phyloP scores from a whole-genome alignment of 2,113 vertebrate genomes.

The Microcebus tavaratra region DNA sequence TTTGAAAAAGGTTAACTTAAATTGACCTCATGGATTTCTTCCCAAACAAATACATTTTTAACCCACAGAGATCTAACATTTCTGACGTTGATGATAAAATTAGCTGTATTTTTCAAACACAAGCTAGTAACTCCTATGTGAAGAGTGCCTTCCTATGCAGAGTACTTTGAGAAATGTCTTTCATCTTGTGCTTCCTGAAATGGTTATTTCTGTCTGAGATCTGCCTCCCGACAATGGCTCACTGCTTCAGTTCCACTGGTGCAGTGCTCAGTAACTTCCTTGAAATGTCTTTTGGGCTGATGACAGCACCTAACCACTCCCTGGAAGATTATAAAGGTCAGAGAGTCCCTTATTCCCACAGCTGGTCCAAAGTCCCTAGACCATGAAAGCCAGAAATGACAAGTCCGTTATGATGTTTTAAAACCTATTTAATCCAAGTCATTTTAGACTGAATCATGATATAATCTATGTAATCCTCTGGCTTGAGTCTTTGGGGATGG shows the following conservation, averaged over 20 bases:
- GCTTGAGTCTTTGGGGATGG: constrained; percentile 6
- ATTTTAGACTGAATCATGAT: constrained; percentile 51
- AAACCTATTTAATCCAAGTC: constrained; percentile 56
- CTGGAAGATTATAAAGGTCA: constrained; percentile 40
- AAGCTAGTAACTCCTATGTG: neutral
- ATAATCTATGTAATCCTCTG: constrained; percentile 62
- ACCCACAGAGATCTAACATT: neutral
- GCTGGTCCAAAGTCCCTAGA: neutral
- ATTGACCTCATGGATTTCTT: constrained; percentile 50
- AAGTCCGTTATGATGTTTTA: constrained; percentile 49
- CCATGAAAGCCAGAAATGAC: constrained; percentile 65
- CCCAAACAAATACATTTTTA: constrained; percentile 45
- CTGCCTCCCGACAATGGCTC: neutral
- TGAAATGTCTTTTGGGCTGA: constrained; percentile 32
- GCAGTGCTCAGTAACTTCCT: neutral
- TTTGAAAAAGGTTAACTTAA: constrained; percentile 41
- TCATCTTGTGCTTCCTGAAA: neutral
- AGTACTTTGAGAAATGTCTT: constrained; percentile 7
- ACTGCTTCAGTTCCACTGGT: neutral
- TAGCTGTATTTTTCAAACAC: neutral
- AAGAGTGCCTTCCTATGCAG: neutral
- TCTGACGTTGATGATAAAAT: neutral
- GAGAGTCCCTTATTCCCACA: constrained; percentile 52
- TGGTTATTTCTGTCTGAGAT: constrained; percentile 15
- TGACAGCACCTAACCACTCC: neutral